Evolutionary conservation across 35 echinoderm and acorn worm genomes (phyloP).

Genomic region (Acanthaster planci): DNA sequence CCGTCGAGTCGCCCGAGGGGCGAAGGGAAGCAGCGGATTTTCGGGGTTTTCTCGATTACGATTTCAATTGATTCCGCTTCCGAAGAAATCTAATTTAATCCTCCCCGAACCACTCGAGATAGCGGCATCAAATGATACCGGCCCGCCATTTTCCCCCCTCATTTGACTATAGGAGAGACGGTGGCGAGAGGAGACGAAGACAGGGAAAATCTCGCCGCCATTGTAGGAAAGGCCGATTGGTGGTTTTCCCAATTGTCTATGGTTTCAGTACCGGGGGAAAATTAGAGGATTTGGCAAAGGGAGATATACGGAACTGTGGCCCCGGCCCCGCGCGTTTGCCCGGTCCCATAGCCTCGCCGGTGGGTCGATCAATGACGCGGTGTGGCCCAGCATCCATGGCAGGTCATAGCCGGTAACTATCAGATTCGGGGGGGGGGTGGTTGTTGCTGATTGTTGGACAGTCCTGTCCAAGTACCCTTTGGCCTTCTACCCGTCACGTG

Average conservation of each 20-base stretch:
- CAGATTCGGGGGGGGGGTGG: background rate
- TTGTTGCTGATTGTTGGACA: no score
- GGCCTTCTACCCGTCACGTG: constrained; percentile 15
- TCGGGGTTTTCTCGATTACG: constrained; percentile 5
- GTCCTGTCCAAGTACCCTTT: background rate
- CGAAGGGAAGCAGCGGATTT: background rate
- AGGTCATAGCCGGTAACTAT: constrained; percentile 17
- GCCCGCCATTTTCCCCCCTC: background rate
- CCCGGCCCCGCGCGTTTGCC: background rate
- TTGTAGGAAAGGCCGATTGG: background rate
- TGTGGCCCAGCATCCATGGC: constrained; percentile 9
- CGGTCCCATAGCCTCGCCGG: background rate
- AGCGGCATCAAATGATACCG: constrained; percentile 11
- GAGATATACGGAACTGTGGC: background rate
- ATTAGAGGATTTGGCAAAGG: no score
- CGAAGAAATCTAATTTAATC: constrained; percentile 18
- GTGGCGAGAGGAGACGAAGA: no score
- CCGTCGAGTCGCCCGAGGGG: background rate
- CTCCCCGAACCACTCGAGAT: constrained; percentile 6
- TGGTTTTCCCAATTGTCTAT: constrained; percentile 23
- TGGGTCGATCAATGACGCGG: constrained; percentile 12
- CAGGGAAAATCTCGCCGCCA: no score
- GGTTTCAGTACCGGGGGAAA: background rate
- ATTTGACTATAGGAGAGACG: background rate
- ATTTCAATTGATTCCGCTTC: constrained; percentile 20